Base-by-base conservation (phyloP, 2,113 vertebrate genomes). In the Nibea coibor region DNA sequence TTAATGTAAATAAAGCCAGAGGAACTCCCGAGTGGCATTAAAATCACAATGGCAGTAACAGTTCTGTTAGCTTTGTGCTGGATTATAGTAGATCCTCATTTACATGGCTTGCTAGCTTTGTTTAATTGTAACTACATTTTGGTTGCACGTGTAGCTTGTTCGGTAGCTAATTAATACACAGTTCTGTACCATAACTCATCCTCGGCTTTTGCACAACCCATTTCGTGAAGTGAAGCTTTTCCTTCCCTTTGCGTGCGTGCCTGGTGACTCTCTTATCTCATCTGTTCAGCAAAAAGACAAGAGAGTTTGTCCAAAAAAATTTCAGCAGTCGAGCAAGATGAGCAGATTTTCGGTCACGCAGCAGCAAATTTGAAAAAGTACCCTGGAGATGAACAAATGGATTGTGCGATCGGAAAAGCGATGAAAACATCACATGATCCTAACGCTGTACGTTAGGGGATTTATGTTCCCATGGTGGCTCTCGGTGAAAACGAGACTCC, bases 401-500 rank as follows among this genome's bases (percentile, higher is more conserved):
- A 70, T 79, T n/a, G 50, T 57, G 31, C n/a, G 35, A 86, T 69
- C 16, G 1, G 24, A 70, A 69, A 56, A 75, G 43, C 0, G 1
- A 35, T 65, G 4, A 48, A n/a, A 45, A n/a, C 10, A 53, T 42
- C 24, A 65, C 0, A 4, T 24, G 26, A 65, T 62, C 72, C 35
- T 54, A n/a, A 39, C 1, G 0, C 68, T 67, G 2, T 64, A 28
- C 67, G 50, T 72, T 61, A 56, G 64, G 39, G 69, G 69, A 83
- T 57, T 59, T 83, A 74, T 86, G 75, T 77, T 91, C 82, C 79
- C 54, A 78, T 57, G 12, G 58, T 81, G 56, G 47, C 80, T 84
- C 31, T 81, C 31, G 12, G 51, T 83, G 78, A 92, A 90, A 92
- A 79, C 71, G 62, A 57, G 28, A 54, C 43, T 82, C 64, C 78